Percentiles rank a stretch among this genome's conserved stretches.
Conservation (phyloP, 2,113 vertebrate genomes). For the Brachypteracias leptosomus region DNA sequence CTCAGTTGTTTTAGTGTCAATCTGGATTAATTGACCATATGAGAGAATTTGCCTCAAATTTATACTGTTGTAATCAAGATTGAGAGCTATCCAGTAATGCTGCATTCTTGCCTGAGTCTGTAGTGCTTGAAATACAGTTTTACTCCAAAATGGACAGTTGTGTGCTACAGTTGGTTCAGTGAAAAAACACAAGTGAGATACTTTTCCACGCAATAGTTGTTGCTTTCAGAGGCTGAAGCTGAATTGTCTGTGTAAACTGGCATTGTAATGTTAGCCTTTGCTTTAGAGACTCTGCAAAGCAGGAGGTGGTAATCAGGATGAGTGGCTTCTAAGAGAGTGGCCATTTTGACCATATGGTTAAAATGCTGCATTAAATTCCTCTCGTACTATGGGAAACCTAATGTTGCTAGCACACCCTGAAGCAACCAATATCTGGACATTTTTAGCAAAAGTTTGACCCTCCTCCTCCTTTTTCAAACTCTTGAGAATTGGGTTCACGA, state of each 20-base stretch:
- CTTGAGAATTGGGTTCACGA: not conserved
- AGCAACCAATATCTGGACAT: not conserved
- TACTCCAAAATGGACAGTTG: not conserved
- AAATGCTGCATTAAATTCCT: not conserved
- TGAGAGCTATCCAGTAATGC: not conserved
- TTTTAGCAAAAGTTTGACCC: not conserved
- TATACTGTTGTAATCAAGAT: not conserved
- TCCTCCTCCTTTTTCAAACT: not conserved
- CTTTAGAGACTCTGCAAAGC: not conserved
- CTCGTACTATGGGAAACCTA: not conserved
- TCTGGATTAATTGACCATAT: not conserved
- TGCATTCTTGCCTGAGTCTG: not conserved
- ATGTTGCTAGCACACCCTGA: not conserved
- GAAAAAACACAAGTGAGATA: not conserved
- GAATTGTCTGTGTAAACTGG: not conserved
- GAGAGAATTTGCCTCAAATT: not conserved
- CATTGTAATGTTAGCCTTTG: not conserved
- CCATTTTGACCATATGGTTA: not conserved
- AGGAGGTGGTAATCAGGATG: not conserved
- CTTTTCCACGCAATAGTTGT: not conserved
- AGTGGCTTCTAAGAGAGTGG: not conserved
- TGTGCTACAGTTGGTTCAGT: not conserved
- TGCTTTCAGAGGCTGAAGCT: not conserved
- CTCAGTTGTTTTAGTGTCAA: not conserved
- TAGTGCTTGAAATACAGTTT: not conserved